phyloP scores from a whole-genome alignment of 2,888 invertebrate species.

The Lasioglossum vierecki region DNA sequence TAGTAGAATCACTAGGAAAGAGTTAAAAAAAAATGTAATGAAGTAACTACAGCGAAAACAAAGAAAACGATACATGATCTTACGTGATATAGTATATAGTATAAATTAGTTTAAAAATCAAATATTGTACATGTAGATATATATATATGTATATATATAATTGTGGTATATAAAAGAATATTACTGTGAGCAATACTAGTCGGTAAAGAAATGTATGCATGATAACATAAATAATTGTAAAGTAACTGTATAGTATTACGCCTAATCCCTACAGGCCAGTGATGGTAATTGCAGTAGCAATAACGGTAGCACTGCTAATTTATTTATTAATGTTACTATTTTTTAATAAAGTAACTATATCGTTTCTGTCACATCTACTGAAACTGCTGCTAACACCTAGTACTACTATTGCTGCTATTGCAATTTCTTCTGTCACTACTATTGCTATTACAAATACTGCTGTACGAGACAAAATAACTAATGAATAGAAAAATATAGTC shows the following conservation, averaged over 20 bases:
- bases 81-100: neutral
- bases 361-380: neutral
- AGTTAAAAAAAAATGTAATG: conserved; percentile 2
- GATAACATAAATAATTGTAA: conserved; percentile 48
- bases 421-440: neutral
- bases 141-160: neutral
- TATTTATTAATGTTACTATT: neutral
- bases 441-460: neutral
- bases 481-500: neutral
- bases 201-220: conserved; percentile 2
- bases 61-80: conserved; percentile 4
- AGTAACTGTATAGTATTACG: conserved; percentile 3
- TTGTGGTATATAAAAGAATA: conserved; percentile 1
- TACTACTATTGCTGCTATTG: neutral
- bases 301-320: neutral
- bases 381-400: neutral
- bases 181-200: conserved; percentile 9
- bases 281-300: neutral
- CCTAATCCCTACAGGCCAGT: conserved; percentile 2
- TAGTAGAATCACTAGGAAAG: neutral
- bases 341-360: neutral
- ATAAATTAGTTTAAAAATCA: conserved; percentile 19
- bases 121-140: conserved; percentile 1
- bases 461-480: conserved; percentile 3
- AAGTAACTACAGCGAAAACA: neutral